phyloP scores from a whole-genome alignment of 1,140 invertebrate species.

The Neodiprion lecontei region DNA sequence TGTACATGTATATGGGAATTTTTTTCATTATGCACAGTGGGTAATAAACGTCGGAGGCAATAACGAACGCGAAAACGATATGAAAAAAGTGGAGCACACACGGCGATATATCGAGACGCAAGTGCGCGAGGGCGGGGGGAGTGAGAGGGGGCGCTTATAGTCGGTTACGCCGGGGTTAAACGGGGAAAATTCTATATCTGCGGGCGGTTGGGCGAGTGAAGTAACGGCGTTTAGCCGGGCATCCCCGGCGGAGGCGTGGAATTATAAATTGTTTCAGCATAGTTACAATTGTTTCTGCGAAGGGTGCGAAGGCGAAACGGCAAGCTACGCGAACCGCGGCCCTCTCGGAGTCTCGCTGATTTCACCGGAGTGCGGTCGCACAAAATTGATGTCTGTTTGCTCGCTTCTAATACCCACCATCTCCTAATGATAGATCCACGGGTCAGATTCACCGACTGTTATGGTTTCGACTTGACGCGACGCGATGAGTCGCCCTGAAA shows the following conservation, averaged over 20 bases:
- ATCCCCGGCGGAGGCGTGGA: conserved; percentile 19
- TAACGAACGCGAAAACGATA: too few relatives aligned
- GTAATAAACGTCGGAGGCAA: too few relatives aligned
- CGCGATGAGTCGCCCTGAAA: background rate
- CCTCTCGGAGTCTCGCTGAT: background rate
- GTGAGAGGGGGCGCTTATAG: conserved; percentile 23
- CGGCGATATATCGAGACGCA: too few relatives aligned
- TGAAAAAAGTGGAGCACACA: too few relatives aligned
- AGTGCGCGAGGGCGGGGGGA: conserved; percentile 9
- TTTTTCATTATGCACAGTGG: too few relatives aligned
- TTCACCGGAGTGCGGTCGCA: background rate
- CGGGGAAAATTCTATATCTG: conserved; percentile 10
- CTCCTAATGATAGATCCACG: too few relatives aligned
- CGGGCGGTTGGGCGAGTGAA: background rate
- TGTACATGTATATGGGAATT: too few relatives aligned
- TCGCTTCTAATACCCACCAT: background rate
- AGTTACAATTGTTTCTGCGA: conserved; percentile 53
- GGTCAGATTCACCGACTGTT: too few relatives aligned
- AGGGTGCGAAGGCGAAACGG: conserved; percentile 31
- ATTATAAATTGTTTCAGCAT: conserved; percentile 58
- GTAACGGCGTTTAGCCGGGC: background rate
- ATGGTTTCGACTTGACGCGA: background rate
- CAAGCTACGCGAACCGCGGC: background rate
- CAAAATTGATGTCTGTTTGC: conserved; percentile 5
- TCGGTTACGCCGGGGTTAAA: conserved; percentile 15